Evolutionary conservation across 2,888 invertebrate genomes (phyloP).

Genomic region (Dynastes grantii): DNA sequence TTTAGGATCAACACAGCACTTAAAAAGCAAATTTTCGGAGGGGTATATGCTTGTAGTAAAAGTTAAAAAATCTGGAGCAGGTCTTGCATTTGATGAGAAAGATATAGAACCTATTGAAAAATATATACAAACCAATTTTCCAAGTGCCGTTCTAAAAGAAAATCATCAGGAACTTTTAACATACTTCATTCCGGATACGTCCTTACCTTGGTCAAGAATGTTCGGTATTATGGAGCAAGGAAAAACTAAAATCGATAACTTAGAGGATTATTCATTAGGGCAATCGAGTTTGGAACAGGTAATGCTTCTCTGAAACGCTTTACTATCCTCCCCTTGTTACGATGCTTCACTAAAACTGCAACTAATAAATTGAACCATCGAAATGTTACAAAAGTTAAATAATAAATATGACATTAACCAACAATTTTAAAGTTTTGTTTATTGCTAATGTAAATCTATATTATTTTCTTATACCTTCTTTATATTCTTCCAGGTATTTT

Average conservation of each 20-base stretch:
- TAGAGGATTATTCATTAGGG: constrained; percentile 86
- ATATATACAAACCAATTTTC: constrained; percentile 64
- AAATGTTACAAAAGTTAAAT: too few species aligned
- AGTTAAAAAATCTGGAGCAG: constrained; percentile 63
- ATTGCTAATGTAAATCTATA: too few species aligned
- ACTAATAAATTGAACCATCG: background rate
- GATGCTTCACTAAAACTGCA: background rate
- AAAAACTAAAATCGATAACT: constrained; percentile 70
- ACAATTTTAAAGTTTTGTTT: too few species aligned
- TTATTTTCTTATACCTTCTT: too few species aligned
- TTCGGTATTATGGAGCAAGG: constrained; percentile 82
- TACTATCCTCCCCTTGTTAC: background rate
- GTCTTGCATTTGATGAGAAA: constrained; percentile 46
- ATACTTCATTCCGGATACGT: constrained; percentile 78
- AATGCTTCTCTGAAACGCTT: constrained; percentile 9
- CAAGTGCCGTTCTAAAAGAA: constrained; percentile 72
- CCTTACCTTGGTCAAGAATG: constrained; percentile 81
- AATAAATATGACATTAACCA: too few species aligned
- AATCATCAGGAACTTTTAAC: constrained; percentile 82
- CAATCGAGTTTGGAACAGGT: constrained; percentile 88
- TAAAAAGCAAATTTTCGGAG: constrained; percentile 87
- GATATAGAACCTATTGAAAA: constrained; percentile 55
- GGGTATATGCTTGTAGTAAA: constrained; percentile 71
- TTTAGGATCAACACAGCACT: constrained; percentile 85
- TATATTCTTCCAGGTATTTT: constrained; percentile 35